Percentiles rank a stretch among this genome's conserved stretches.
These are phyloP conservation scores for Mormyrops boulengeri DNA, from an alignment of 2,797 vertebrate genomes.

Conservation along the genomic window DNA sequence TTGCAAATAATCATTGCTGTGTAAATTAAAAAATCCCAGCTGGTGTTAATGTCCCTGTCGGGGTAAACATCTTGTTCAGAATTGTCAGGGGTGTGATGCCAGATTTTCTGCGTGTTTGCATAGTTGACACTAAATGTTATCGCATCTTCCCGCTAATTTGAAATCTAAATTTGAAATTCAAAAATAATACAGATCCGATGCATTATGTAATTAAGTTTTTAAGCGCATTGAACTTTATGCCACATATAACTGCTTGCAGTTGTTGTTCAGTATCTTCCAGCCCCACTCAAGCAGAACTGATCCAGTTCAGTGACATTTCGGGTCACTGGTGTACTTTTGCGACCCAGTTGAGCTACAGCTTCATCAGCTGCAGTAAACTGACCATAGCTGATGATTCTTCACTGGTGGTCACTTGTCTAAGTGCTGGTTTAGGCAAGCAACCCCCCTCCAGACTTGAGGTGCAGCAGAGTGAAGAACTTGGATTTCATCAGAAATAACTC, in stretches of 20 bases:
- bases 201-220: not conserved
- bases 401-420: not conserved
- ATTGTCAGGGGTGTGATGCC: not conserved
- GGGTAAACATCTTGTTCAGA: not conserved
- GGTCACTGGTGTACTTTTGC: not conserved
- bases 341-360: not conserved
- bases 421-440: not conserved
- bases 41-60: not conserved
- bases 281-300: not conserved
- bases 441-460: not conserved
- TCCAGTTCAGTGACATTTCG: not conserved
- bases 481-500: not conserved
- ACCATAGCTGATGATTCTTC: not conserved
- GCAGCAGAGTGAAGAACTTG: not conserved
- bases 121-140: not conserved
- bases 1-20: not conserved
- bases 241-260: not conserved
- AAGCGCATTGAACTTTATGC: not conserved
- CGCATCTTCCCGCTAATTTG: not conserved
- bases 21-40: not conserved
- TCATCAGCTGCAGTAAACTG: not conserved
- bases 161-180: not conserved
- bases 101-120: not conserved
- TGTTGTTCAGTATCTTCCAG: not conserved
- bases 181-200: not conserved